Evolutionary conservation across 2,888 invertebrate species (phyloP).

Genomic region (Alcis repandata): DNA sequence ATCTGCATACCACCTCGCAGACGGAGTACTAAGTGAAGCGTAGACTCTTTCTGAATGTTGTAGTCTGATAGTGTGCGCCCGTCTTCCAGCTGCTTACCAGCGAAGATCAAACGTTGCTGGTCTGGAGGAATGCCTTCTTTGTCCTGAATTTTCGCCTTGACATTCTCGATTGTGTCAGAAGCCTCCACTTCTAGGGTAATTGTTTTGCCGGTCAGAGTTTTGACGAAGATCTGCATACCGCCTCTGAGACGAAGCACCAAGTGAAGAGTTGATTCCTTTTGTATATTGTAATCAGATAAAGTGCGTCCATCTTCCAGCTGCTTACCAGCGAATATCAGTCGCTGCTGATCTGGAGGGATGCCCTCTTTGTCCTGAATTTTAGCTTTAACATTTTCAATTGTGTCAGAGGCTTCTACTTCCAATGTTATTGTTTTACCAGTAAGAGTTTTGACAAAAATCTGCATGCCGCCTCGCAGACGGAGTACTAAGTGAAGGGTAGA

Average conservation of each 20-base stretch:
- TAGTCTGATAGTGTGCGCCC: conserved; percentile 78
- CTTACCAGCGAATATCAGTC: conserved; percentile 55
- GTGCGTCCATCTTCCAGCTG: conserved; percentile 57
- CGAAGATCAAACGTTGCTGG: conserved; percentile 88
- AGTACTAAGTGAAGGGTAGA: conserved; percentile 61
- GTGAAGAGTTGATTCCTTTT: conserved; percentile 56
- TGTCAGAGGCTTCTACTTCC: conserved; percentile 57
- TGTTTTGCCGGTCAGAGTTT: conserved; percentile 87
- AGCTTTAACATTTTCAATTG: conserved; percentile 56
- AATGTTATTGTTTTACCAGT: conserved; percentile 64
- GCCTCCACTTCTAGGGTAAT: conserved; percentile 86
- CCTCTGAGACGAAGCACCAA: conserved; percentile 54
- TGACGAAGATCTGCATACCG: conserved; percentile 88
- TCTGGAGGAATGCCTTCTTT: conserved; percentile 86
- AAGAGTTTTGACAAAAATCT: conserved; percentile 62
- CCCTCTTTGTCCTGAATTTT: conserved; percentile 58
- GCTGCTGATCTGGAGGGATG: conserved; percentile 56
- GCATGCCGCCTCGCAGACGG: conserved; percentile 63
- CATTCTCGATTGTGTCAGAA: conserved; percentile 88
- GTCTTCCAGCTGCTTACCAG: conserved; percentile 90
- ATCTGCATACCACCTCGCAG: conserved; percentile 49
- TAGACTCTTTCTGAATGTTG: conserved; percentile 47
- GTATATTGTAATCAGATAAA: conserved; percentile 55
- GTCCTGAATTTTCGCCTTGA: conserved; percentile 86
- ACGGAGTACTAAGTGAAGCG: conserved; percentile 44